phyloP scores from a whole-genome alignment of 2,888 invertebrate genomes.

The Clostera curtula region DNA sequence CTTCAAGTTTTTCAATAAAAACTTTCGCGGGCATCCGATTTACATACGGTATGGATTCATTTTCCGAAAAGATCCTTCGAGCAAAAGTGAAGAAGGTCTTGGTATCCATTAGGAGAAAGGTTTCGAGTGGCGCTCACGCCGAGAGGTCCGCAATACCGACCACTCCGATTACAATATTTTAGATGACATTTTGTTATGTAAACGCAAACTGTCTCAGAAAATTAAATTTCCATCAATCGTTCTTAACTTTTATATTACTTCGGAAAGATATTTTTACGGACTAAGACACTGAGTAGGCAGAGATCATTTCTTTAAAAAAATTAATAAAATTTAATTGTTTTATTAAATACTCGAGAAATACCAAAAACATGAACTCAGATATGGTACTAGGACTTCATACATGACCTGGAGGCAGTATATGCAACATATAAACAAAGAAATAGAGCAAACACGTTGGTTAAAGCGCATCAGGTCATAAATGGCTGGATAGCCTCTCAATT shows the following conservation, averaged over 20 bases:
- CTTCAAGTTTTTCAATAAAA: constrained; percentile 75
- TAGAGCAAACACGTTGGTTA: too few species aligned
- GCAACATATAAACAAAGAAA: too few species aligned
- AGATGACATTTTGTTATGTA: constrained; percentile 35
- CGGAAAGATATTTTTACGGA: too few species aligned
- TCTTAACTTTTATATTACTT: constrained; percentile 18
- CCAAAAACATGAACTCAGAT: too few species aligned
- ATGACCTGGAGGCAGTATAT: too few species aligned
- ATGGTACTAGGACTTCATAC: too few species aligned
- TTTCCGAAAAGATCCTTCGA: constrained; percentile 64
- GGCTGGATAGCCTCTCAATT: too few species aligned
- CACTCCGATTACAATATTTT: constrained; percentile 57
- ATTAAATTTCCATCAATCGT: constrained; percentile 22
- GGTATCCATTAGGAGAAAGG: constrained; percentile 60
- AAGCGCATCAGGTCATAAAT: too few species aligned
- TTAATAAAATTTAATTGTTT: too few species aligned
- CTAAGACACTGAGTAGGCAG: too few species aligned
- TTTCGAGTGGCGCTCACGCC: constrained; percentile 31
- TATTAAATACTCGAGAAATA: too few species aligned
- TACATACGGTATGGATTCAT: constrained; percentile 72
- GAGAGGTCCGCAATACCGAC: constrained; percentile 29
- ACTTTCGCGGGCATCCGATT: constrained; percentile 66
- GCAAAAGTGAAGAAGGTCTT: constrained; percentile 59
- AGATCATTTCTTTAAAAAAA: too few species aligned
- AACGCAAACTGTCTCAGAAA: constrained; percentile 15